Conservation (phyloP, 1,140 invertebrate species). For the Metaphire vulgaris region DNA sequence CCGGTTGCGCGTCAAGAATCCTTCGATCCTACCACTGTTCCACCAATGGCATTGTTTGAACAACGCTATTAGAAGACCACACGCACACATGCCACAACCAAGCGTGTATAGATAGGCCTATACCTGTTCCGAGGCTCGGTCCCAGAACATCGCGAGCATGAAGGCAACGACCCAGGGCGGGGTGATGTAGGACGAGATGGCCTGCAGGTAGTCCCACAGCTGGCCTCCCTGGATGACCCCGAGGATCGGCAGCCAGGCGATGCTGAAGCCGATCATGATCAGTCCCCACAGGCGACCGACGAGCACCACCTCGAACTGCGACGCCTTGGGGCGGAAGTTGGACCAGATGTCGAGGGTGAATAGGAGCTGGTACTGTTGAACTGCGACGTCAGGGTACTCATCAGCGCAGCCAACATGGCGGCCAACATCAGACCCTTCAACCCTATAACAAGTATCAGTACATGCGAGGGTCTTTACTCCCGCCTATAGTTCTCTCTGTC, state of each 20-base stretch:
- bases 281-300: constrained; percentile 20
- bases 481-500: too few species aligned
- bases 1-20: too few species aligned
- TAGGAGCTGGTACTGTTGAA: constrained; percentile 56
- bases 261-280: constrained; percentile 14
- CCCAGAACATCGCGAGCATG: constrained; percentile 52
- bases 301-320: constrained; percentile 14
- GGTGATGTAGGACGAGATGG: constrained; percentile 53
- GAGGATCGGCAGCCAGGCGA: constrained; percentile 22
- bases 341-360: constrained; percentile 57
- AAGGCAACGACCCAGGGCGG: constrained; percentile 56
- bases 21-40: too few species aligned
- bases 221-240: constrained; percentile 51
- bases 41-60: too few species aligned
- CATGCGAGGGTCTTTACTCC: too few species aligned
- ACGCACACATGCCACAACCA: too few species aligned
- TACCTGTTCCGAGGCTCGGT: constrained; percentile 55
- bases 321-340: constrained; percentile 41
- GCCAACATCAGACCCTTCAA: constrained; percentile 26
- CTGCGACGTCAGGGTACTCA: constrained; percentile 48
- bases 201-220: constrained; percentile 56
- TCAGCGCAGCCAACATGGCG: constrained; percentile 18
- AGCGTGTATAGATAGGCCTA: too few species aligned
- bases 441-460: constrained; percentile 4
- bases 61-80: too few species aligned